These are phyloP conservation scores for Semaprochilodus insignis DNA, from an alignment of 2,797 vertebrate genomes.

Conservation along the genomic window DNA sequence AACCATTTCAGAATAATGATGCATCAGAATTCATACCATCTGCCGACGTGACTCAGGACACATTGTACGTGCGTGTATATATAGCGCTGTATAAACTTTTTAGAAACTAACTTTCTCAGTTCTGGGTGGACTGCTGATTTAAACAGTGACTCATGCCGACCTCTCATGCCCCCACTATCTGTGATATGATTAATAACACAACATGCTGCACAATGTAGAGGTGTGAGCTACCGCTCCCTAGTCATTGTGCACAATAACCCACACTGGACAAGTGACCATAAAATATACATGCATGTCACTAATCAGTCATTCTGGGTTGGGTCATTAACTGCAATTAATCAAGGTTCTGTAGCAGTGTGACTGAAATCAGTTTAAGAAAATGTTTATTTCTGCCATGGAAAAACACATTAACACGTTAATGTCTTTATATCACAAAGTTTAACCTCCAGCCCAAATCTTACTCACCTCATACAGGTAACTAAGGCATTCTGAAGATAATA, in stretches of 20 bases:
- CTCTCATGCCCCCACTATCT: not conserved
- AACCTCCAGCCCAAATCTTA: not conserved
- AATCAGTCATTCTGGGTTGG: slow-evolving; percentile 9
- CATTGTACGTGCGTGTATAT: not conserved
- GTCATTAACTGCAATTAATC: slow-evolving; percentile 8
- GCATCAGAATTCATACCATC: no score
- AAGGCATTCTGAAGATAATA: not conserved
- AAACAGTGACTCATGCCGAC: slow-evolving; percentile 19
- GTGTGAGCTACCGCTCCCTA: slow-evolving; percentile 4
- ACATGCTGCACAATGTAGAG: not conserved
- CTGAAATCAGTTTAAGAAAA: not conserved
- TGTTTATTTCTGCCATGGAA: not conserved
- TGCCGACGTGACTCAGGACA: no score
- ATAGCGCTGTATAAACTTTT: not conserved
- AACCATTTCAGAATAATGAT: no score
- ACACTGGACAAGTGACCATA: slow-evolving; percentile 10
- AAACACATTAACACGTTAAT: no score
- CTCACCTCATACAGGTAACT: not conserved
- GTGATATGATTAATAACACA: slow-evolving; percentile 29
- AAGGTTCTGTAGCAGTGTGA: not conserved
- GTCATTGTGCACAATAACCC: not conserved
- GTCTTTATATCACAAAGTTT: no score
- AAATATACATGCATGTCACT: slow-evolving; percentile 24
- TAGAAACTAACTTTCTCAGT: not conserved
- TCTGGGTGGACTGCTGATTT: slow-evolving; percentile 12